These are phyloP conservation scores for Sarotherodon lohbergeri DNA, from an alignment of 2,113 vertebrate species.

Conservation along the genomic window DNA sequence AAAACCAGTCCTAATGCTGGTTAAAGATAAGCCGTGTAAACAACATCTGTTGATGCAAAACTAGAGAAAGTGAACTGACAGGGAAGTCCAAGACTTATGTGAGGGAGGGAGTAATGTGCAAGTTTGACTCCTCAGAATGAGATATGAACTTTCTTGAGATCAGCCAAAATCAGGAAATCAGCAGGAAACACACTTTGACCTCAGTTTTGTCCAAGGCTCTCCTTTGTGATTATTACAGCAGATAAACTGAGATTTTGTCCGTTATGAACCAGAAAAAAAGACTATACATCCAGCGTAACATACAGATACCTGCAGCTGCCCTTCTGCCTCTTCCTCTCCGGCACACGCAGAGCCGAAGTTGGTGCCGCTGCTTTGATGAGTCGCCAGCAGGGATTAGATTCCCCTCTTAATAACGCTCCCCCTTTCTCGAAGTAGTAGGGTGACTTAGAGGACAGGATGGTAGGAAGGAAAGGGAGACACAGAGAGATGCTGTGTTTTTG, in stretches of 20 bases:
- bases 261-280: background rate
- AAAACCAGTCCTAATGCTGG: background rate
- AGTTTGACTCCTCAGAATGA: background rate
- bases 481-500: constrained; percentile 48
- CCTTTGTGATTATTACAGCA: background rate
- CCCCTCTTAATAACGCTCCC: constrained; percentile 68
- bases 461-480: constrained; percentile 28
- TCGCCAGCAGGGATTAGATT: constrained; percentile 64
- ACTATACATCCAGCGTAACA: background rate
- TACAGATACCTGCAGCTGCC: constrained; percentile 35
- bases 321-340: constrained; percentile 23
- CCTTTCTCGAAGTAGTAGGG: constrained; percentile 73
- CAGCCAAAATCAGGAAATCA: background rate
- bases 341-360: constrained; percentile 71
- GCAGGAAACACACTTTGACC: background rate
- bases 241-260: background rate
- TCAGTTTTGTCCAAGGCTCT: background rate
- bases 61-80: background rate
- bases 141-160: background rate
- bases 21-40: accelerated
- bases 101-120: background rate
- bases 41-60: accelerated
- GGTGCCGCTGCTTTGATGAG: constrained; percentile 72
- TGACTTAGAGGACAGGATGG: constrained; percentile 75
- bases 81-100: background rate